Base-by-base conservation (phyloP, 1,140 invertebrate species). In the Glossosoma conforme region DNA sequence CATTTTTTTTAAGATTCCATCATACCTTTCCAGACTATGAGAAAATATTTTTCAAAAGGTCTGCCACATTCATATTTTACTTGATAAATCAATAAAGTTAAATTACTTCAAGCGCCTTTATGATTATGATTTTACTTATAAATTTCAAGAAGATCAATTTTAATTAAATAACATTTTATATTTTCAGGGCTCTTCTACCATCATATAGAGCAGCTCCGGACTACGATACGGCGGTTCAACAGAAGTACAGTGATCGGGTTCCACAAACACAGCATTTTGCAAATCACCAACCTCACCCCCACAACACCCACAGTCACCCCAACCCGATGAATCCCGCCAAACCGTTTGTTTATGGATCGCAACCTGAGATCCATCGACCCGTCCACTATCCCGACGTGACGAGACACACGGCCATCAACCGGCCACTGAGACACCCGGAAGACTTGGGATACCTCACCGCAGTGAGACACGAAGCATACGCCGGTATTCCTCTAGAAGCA, bases 161-260 rank as follows among this genome's bases (percentile, higher is more conserved):
- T 33, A 13, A 33, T 33, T 33, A 5, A 33, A 33, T 5, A 11
- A n/a, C 3, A 5, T 15, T 24, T 43, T 43, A 5, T 19, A 25
- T 11, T 68, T 66, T 1, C 62, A 79, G 77, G 56, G 84, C 87
- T 5, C 75, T 93, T 51, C 67, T 95, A 13, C 93, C 93, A 1
- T 88, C 87, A 0, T 97, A 97, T 67, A 81, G 93, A 24, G 89
- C 86, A 17, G 91, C 91, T 2, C 93, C 93, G 0, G 92, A 95
- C 68, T 97, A 97, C 65, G 91, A 96, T 63, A 92, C 91, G 0
- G 92, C 93, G 4, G 80, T 97, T 35, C 87, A 89, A 66, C 83
- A 89, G 63, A 88, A 87, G 60, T 86, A 87, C 63, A 73, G 77
- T 43, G 67, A 74, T 20, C 67, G 70, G 43, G 43, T 67, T 14